phyloP scores from a whole-genome alignment of 2,888 invertebrate genomes.

The Auanema sp. region DNA sequence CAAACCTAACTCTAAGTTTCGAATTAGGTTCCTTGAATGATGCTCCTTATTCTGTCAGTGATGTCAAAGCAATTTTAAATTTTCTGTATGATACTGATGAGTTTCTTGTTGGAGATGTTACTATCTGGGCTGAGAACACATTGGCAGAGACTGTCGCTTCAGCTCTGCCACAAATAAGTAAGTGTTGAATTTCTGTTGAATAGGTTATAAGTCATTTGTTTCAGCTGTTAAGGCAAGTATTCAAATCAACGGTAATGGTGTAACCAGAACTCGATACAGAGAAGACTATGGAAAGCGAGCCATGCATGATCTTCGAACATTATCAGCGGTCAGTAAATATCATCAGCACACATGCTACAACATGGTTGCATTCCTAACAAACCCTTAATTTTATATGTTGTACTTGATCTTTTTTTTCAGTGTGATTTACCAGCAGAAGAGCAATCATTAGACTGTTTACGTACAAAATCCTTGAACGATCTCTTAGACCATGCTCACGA shows the following conservation, averaged over 20 bases:
- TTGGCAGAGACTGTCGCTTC: conserved; percentile 19
- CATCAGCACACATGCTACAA: not conserved
- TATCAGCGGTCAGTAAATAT: conserved; percentile 7
- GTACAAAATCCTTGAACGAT: conserved; percentile 15
- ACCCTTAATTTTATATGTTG: not conserved
- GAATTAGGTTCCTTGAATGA: conserved; percentile 12
- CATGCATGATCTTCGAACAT: conserved; percentile 10
- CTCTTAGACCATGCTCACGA: conserved; percentile 8
- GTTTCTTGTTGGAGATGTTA: conserved; percentile 14
- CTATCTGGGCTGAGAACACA: conserved; percentile 18
- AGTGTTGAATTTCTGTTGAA: not conserved
- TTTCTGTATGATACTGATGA: conserved; percentile 15
- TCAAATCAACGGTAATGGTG: conserved; percentile 16
- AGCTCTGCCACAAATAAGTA: conserved; percentile 17
- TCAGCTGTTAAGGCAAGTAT: conserved; percentile 16
- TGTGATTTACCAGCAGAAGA: conserved; percentile 22
- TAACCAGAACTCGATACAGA: conserved; percentile 12
- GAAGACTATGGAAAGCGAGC: conserved; percentile 16
- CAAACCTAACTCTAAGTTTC: not conserved
- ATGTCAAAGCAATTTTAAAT: conserved; percentile 13
- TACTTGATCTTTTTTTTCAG: conserved; percentile 6
- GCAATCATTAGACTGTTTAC: conserved; percentile 21
- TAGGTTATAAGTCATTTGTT: not conserved
- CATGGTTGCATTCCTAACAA: not conserved
- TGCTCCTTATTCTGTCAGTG: conserved; percentile 17